These are phyloP conservation scores for Andrena praecox DNA, from an alignment of 2,888 invertebrate species.

Conservation along the genomic window DNA sequence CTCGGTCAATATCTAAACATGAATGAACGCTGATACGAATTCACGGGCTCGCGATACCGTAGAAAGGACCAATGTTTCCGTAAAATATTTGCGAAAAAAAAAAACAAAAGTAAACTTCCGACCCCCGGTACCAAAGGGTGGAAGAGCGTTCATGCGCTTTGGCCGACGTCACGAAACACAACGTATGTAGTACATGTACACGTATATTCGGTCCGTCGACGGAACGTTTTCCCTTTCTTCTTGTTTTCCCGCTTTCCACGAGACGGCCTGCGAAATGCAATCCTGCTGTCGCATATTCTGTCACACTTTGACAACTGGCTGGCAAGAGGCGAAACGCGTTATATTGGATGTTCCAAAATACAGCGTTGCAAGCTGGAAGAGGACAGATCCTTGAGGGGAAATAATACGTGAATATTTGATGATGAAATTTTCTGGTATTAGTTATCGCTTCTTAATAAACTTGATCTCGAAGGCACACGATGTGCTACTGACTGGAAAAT, in stretches of 20 bases:
- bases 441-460: not conserved
- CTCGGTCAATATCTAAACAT: not conserved
- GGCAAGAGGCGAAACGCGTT: conserved; percentile 22
- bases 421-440: not conserved
- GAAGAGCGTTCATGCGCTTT: conserved; percentile 29
- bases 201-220: conserved; percentile 26
- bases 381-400: not conserved
- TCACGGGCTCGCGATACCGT: not conserved
- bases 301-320: conserved; percentile 58
- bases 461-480: too few species aligned
- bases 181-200: conserved; percentile 17
- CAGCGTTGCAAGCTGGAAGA: not conserved
- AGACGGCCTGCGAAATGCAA: conserved; percentile 57
- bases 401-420: conserved; percentile 1
- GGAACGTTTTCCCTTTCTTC: conserved; percentile 25
- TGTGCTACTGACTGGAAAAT: too few species aligned
- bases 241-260: conserved; percentile 44
- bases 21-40: not conserved
- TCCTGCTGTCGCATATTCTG: conserved; percentile 61
- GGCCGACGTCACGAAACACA: conserved; percentile 43
- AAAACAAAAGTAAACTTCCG: not conserved
- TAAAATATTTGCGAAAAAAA: conserved; percentile 23
- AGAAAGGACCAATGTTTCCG: conserved; percentile 20
- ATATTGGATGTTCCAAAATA: conserved; percentile 24
- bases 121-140: not conserved